These are phyloP conservation scores for Parasteatoda tepidariorum DNA, from an alignment of 1,140 invertebrate species.

Conservation along the genomic window DNA sequence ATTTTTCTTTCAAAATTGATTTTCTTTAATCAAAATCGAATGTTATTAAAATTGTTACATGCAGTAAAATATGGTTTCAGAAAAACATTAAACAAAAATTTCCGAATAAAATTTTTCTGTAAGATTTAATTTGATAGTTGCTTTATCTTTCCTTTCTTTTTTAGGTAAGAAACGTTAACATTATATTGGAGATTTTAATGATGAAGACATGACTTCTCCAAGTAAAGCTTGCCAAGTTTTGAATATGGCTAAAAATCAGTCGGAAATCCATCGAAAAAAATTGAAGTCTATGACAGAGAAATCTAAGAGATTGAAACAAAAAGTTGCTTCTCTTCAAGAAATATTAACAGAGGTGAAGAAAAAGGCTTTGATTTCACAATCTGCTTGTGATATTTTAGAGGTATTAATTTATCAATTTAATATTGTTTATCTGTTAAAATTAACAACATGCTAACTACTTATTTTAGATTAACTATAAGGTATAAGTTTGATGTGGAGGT, in stretches of 20 bases:
- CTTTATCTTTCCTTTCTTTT: constrained; percentile 4
- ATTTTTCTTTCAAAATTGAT: no score
- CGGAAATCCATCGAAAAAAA: background rate
- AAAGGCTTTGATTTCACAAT: background rate
- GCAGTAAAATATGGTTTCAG: no score
- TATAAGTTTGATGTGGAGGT: no score
- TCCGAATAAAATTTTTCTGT: no score
- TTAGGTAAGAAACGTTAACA: background rate
- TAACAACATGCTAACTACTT: no score
- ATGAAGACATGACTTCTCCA: background rate
- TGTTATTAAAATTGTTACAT: no score
- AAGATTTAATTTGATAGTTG: no score
- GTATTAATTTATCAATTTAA: background rate
- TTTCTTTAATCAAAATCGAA: no score
- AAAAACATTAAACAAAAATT: no score
- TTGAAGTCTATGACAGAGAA: background rate
- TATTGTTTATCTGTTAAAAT: background rate
- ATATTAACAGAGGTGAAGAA: background rate
- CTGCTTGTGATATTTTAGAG: background rate
- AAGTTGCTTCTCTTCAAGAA: background rate
- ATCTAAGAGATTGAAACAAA: background rate
- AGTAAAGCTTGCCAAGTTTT: background rate
- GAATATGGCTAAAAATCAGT: background rate
- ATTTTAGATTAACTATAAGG: no score
- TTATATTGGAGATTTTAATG: background rate